Base-by-base conservation (phyloP, 2,113 vertebrate species). In the Mustela nigripes region DNA sequence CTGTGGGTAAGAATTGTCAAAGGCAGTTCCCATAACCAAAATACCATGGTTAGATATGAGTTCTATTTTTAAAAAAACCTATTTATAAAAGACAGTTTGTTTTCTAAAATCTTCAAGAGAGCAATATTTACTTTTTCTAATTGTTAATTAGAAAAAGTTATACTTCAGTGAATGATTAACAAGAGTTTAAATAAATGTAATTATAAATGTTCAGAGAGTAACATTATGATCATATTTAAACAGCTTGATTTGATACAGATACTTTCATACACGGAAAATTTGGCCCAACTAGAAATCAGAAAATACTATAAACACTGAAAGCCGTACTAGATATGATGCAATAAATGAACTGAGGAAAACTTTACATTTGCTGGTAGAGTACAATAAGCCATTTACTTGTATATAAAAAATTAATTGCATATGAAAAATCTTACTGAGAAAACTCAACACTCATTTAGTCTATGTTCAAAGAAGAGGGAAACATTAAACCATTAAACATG, bases 111-210 rank as follows among this genome's bases (percentile, higher is more conserved):
- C 94, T 98, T 96, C 83, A 90, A 90, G 83, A 91, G 87, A 95
- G 18, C 67, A 94, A 50, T 98, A 91, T 98, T 98, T 98, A 95
- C 97, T 92, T 92, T 98, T 98, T 96, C 96, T 96, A 94, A 97
- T 94, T 62, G 82, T 88, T 95, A 94, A 92, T 84, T 65, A 96
- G 94, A 97, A 97, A 98, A 98, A 96, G 89, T 97, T 96, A 94
- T 94, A 89, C 90, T 79, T 95, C 56, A 92, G 97, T 98, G 90
- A 98, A 98, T 98, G 97, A 98, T 98, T 98, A 98, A 98, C 97
- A 94, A 85, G 63, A 95, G 92, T 87, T 97, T 98, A 97, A 96
- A 98, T 98, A 98, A 94, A 94, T 94, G 50, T 95, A 97, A 98
- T 97, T 98, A 97, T 93, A 96, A 95, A 93, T 96, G 65, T 45